phyloP scores from a whole-genome alignment of 2,797 vertebrate genomes.

The Macrochelys suwanniensis region DNA sequence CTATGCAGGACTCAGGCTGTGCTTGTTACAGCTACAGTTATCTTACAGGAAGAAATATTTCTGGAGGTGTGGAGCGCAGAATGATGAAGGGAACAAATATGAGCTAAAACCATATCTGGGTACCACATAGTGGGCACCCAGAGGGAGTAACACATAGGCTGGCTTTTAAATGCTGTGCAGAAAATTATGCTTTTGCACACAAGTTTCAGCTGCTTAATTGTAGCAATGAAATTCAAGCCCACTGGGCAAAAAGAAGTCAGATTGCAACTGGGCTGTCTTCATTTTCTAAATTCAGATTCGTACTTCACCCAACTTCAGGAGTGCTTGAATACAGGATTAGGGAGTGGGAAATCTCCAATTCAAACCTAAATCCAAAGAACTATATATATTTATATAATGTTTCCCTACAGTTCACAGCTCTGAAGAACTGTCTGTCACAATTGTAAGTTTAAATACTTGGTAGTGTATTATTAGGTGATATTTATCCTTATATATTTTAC shows the following conservation, averaged over 20 bases:
- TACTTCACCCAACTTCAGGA: not conserved
- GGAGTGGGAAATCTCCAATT: not conserved
- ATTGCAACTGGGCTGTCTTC: no score
- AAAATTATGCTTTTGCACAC: not conserved
- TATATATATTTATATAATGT: not conserved
- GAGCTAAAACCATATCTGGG: constrained; percentile 24
- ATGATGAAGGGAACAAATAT: not conserved
- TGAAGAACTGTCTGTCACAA: not conserved
- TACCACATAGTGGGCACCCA: not conserved
- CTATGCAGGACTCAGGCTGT: constrained; percentile 41
- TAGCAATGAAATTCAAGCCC: constrained; percentile 10
- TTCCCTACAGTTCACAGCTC: not conserved
- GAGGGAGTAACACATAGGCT: not conserved
- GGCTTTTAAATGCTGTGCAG: not conserved
- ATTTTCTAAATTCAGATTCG: not conserved
- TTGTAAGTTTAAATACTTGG: not conserved
- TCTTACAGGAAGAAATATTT: constrained; percentile 28
- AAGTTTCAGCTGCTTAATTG: constrained; percentile 15
- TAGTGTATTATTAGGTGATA: not conserved
- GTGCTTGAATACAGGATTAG: not conserved
- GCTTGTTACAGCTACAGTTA: not conserved
- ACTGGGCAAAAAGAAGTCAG: not conserved
- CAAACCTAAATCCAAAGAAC: not conserved
- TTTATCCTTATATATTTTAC: constrained; percentile 1
- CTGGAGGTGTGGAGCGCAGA: not conserved